phyloP scores from a whole-genome alignment of 2,797 vertebrate genomes.

The Liasis olivaceus region DNA sequence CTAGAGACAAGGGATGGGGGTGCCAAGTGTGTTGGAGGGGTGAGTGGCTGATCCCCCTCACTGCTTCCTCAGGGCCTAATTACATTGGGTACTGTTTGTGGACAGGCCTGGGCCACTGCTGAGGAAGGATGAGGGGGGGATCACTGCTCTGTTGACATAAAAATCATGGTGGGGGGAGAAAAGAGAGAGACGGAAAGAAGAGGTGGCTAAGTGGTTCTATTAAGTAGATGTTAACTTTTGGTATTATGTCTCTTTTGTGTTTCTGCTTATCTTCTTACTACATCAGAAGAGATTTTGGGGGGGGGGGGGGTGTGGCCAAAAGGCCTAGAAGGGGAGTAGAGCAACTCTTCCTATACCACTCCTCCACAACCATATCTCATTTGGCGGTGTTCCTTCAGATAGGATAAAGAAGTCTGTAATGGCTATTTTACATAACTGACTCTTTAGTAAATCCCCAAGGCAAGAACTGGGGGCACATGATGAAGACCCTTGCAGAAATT shows the following conservation, averaged over 20 bases:
- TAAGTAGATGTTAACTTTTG: background rate
- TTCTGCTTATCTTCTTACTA: slow-evolving; percentile 1
- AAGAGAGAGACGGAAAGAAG: background rate
- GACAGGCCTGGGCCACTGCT: background rate
- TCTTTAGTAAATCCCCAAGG: background rate
- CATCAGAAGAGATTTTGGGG: background rate
- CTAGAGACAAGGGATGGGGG: background rate
- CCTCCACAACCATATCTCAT: background rate
- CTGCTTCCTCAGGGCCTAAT: background rate
- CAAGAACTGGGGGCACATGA: background rate
- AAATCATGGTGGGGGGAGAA: background rate
- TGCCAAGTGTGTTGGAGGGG: background rate
- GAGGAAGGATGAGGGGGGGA: background rate
- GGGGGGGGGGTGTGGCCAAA: background rate
- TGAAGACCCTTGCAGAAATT: background rate
- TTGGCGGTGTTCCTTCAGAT: background rate
- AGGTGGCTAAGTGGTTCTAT: background rate
- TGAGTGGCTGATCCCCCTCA: background rate
- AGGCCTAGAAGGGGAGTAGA: background rate
- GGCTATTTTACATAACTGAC: background rate
- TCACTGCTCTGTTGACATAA: slow-evolving; percentile 1
- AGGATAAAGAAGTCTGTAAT: background rate
- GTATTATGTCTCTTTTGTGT: background rate
- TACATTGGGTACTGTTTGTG: background rate
- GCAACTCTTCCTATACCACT: background rate